A percentile compares a stretch with the other conserved stretches of the same genome.
phyloP scores from a whole-genome alignment of 2,888 invertebrate genomes.

The Lasius fuliginosus region DNA sequence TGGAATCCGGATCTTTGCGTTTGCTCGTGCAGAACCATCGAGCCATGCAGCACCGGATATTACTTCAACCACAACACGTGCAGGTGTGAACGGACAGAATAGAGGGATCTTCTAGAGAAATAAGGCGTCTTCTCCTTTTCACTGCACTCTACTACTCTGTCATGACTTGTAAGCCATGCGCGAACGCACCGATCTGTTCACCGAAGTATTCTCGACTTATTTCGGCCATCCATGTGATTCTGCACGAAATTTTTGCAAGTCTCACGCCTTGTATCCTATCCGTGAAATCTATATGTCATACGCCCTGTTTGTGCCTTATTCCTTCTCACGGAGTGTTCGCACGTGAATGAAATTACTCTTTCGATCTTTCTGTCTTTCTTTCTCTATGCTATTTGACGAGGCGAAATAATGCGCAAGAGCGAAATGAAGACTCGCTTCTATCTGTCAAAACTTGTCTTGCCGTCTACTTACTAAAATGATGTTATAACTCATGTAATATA shows the following conservation, averaged over 20 bases:
- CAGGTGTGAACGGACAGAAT: constrained; percentile 85
- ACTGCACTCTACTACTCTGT: constrained; percentile 62
- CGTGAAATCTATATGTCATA: not conserved
- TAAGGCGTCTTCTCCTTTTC: constrained; percentile 52
- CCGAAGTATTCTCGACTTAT: not conserved
- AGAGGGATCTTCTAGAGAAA: constrained; percentile 57
- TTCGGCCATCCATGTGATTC: not conserved
- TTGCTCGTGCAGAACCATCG: constrained; percentile 88
- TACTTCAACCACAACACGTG: constrained; percentile 88
- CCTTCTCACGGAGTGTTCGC: not conserved
- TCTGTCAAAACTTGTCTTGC: not conserved
- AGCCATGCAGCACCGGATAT: constrained; percentile 89
- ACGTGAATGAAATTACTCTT: not conserved
- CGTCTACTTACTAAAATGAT: constrained; percentile 20
- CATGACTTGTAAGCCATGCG: constrained; percentile 66
- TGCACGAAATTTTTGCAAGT: constrained; percentile 17
- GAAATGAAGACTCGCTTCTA: constrained; percentile 6
- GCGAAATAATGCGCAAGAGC: not conserved
- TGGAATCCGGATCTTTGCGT: constrained; percentile 89
- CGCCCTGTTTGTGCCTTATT: not conserved
- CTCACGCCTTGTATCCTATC: not conserved
- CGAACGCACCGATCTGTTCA: constrained; percentile 21
- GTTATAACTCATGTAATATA: not conserved
- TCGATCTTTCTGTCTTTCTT: not conserved
- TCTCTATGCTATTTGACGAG: not conserved